Evolutionary conservation across 1,140 invertebrate species (phyloP).

Genomic region (Zaprionus capensis): DNA sequence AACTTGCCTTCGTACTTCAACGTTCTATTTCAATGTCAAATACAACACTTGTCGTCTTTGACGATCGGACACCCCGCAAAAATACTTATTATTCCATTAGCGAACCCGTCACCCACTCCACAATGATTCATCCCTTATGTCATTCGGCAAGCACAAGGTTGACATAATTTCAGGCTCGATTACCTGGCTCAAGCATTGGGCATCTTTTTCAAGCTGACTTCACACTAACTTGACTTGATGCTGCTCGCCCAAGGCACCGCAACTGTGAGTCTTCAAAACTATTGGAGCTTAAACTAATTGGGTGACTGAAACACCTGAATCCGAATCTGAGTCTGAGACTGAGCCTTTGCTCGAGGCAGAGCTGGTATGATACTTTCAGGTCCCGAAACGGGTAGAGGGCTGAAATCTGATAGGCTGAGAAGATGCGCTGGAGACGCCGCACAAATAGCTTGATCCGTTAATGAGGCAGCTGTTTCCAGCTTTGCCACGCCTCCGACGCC

Average conservation of each 20-base stretch:
- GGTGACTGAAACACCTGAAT: constrained; percentile 65
- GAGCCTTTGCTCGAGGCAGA: constrained; percentile 6
- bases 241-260: constrained; percentile 30
- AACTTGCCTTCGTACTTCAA: too few species aligned
- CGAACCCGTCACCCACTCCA: not conserved
- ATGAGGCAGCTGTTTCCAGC: constrained; percentile 51
- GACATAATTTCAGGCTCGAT: constrained; percentile 47
- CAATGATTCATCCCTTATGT: constrained; percentile 10
- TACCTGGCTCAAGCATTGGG: constrained; percentile 20
- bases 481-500: constrained; percentile 12
- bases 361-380: constrained; percentile 36
- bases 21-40: not conserved
- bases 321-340: constrained; percentile 3
- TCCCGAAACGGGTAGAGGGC: constrained; percentile 3
- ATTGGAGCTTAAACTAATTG: constrained; percentile 63
- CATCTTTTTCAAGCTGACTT: constrained; percentile 50
- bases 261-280: constrained; percentile 48
- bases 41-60: not conserved
- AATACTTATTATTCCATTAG: not conserved
- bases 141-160: not conserved
- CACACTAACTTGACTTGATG: constrained; percentile 52
- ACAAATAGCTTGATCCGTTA: constrained; percentile 40
- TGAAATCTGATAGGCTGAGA: constrained; percentile 72
- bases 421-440: constrained; percentile 60
- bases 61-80: not conserved